Evolutionary conservation across 2,113 vertebrate genomes (phyloP), one percentile per base, ranked within the genome.

Genomic region (Perognathus longimembris): DNA sequence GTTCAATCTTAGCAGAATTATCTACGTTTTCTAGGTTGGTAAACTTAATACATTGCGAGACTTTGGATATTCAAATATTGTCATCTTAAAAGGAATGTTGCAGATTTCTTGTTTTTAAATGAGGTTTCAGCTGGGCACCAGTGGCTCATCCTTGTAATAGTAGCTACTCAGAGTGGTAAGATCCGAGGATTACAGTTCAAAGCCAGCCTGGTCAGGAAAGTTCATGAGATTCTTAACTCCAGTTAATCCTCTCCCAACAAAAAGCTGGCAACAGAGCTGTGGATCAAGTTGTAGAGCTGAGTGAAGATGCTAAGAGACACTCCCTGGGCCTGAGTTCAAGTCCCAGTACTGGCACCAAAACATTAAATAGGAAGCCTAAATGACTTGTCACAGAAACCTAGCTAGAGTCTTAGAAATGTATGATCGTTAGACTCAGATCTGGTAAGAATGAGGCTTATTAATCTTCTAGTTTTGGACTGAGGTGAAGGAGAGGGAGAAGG

Each of bases 321-420:
- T 0, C 2, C 11, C 17, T 17, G 50, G 17, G 12, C 15, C 50
- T 54, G 50, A 54, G 14, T 54, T 54, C 50, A 54, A 54, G 50
- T 54, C 50, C 50, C 15, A 54, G 17, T 54, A 54, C 50, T 54
- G 50, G 12, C 50, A 54, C 50, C 50, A 21, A 24, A 18, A 1
- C 6, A 71, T 61, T 85, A 8, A 0, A 26, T 6, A 66, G 2
- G 64, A 81, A 92, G 40, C 4, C 14, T 45, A 50, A 78, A 7
- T 75, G 74, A 54, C 11, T 85, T 69, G 42, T 12, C 6, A 89
- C 71, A n/a, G 59, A 59, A 17, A 54, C 22, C 83, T 71, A 80
- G 30, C 83, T 71, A 80, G 30, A 74, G 28, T 87, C 54, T 88
- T 64, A 78, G 26, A 90, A 89, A 69, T 45, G 28, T 93, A 2